Evolutionary conservation across 2,113 vertebrate genomes (phyloP), one percentile per base, ranked within the genome.

Genomic region (Clarias gariepinus): DNA sequence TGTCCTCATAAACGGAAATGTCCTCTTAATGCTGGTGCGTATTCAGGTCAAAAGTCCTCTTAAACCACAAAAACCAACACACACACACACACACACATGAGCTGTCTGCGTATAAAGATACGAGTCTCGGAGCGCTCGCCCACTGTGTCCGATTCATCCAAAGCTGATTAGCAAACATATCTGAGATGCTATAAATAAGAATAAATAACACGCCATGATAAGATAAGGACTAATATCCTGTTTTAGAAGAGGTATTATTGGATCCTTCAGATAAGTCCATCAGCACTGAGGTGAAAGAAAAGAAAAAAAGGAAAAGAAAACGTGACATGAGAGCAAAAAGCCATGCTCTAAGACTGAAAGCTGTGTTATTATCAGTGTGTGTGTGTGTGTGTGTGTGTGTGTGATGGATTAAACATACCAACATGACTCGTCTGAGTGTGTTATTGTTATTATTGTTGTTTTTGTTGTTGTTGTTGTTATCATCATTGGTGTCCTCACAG

Each of bases 61-160:
- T n/a, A n/a, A n/a, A n/a, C n/a, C n/a, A n/a, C n/a, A n/a, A n/a
- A n/a, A n/a, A n/a, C n/a, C n/a, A n/a, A 85, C 78, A 71, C 69
- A 58, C 63, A 85, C 71, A 71, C 69, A 58, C 71, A 85, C 79
- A 71, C 69, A 58, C 71, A 85, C 79, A 33, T 33, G 30, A 71
- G 33, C 53, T 28, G 61, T 28, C 33, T 41, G 53, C 57, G 71
- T 78, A 12, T 8, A 25, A 30, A 8, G 25, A n/a, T 5, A n/a
- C 2, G 66, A 25, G 23, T 28, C 57, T 19, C 13, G 64, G 61
- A 16, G 0, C 30, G 16, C 25, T 47, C 13, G 36, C 33, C 41
- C 25, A 55, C 63, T n/a, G n/a, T 58, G 53, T 55, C 52, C 30
- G 3, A 28, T 25, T 47, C 25, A 73, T 73, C 63, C 7, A 41